These are phyloP conservation scores for Hirtodrosophila cameraria DNA, from an alignment of 2,888 invertebrate species.

Conservation along the genomic window DNA sequence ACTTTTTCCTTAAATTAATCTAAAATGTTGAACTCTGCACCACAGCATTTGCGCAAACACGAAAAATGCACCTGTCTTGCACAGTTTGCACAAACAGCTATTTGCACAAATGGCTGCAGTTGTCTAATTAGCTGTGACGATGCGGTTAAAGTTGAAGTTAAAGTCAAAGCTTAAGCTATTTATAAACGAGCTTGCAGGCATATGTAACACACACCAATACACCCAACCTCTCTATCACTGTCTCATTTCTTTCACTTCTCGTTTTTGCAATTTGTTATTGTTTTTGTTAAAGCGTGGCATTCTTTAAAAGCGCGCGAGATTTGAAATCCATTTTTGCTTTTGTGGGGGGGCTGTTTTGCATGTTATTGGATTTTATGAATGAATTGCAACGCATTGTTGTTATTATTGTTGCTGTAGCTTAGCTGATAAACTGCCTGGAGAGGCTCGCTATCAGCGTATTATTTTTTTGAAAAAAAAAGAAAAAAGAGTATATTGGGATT, in stretches of 20 bases:
- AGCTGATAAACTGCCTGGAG: conserved; percentile 70
- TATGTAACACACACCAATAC: conserved; percentile 1
- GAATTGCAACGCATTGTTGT: conserved; percentile 48
- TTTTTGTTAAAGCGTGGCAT: conserved; percentile 25
- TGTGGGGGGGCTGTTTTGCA: conserved; percentile 37
- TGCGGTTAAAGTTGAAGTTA: conserved; percentile 17
- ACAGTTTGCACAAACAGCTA: too few species aligned
- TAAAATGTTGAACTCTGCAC: too few species aligned
- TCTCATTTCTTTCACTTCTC: conserved; percentile 26
- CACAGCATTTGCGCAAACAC: too few species aligned
- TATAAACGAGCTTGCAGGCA: conserved; percentile 41
- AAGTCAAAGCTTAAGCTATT: conserved; percentile 43
- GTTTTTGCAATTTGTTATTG: conserved; percentile 18
- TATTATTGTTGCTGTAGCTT: conserved; percentile 33
- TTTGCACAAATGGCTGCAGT: too few species aligned
- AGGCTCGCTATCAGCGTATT: conserved; percentile 32
- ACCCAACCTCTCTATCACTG: conserved; percentile 10
- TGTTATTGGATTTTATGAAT: conserved; percentile 62
- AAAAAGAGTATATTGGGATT: too few species aligned
- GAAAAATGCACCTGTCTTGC: too few species aligned
- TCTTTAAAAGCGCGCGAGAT: conserved; percentile 20
- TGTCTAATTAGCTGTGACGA: neutral
- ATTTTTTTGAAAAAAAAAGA: too few species aligned
- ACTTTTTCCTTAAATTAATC: too few species aligned
- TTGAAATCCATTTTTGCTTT: conserved; percentile 4